Evolutionary conservation across 2,797 vertebrate genomes (phyloP).

Genomic region (Peromyscus nudipes): DNA sequence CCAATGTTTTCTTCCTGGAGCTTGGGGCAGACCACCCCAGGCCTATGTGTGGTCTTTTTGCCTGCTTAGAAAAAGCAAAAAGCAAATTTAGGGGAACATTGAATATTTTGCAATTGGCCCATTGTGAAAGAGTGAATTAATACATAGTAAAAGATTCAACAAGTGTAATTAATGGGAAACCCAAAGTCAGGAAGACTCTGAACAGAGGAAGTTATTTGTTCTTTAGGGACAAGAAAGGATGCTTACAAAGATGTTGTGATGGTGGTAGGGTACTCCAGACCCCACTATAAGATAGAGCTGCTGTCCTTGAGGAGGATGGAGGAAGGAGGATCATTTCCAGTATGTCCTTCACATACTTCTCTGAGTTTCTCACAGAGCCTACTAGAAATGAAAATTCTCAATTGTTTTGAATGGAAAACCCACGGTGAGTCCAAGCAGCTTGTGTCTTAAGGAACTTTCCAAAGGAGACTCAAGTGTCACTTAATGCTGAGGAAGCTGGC

Average conservation of each 20-base stretch:
- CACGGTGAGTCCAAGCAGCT: neutral
- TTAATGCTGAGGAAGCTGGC: neutral
- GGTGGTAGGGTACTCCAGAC: rapidly evolving
- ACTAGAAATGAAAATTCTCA: rapidly evolving
- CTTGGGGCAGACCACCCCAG: neutral
- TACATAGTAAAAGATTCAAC: neutral
- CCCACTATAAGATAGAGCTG: rapidly evolving
- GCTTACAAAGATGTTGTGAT: neutral
- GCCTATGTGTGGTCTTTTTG: neutral
- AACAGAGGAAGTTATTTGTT: neutral
- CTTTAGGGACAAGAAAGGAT: too few species aligned
- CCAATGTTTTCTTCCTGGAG: neutral
- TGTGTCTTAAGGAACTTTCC: neutral
- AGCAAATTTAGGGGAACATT: neutral
- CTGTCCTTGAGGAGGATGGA: rapidly evolving
- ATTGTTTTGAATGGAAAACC: neutral
- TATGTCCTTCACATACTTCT: too few species aligned
- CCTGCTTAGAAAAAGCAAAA: neutral
- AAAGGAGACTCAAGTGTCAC: neutral
- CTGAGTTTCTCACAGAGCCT: neutral
- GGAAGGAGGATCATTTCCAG: neutral
- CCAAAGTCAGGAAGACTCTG: neutral
- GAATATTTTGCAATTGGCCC: neutral
- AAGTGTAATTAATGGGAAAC: neutral
- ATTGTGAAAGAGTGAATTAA: neutral